Evolutionary conservation across 2,888 invertebrate species (phyloP), one percentile per base, ranked within the genome.

Genomic region (Glaucopsyche alexis): DNA sequence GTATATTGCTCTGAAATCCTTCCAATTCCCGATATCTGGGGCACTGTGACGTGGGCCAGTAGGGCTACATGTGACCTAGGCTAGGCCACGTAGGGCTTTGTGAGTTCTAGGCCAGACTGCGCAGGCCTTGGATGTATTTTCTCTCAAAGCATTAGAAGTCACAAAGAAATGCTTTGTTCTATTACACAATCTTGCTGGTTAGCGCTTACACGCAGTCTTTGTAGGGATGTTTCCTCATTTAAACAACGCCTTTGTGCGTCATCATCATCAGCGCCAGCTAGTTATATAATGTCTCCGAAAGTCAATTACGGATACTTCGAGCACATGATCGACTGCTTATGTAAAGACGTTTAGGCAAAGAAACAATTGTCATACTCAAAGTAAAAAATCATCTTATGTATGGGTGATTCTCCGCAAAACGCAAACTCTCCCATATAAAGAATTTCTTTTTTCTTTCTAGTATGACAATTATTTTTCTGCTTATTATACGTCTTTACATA

Each of bases 141-240:
- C 29, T 8, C 67, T 67, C 67, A 47, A 69, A 69, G 69, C 47
- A 69, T 19, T 49, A 69, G 45, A 47, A 67, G 69, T 47, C 69
- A 49, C 69, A 69, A 29, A 69, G 69, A 69, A 69, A 67, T 13
- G 69, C 69, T 69, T 69, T 69, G 69, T 69, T 29, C 47, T 69
- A 47, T 67, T 67, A 67, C 45, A 19, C 47, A 14, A 69, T 16
- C 47, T 19, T 13, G 29, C 69, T 69, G 16, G n/a, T 40, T 45
- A 16, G 19, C 67, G n/a, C 67, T 29, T 11, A 47, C 60, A 13
- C 55, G 55, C 60, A 16, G 38, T 60, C 60, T 60, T 29, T 60
- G 60, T 60, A 38, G 47, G 47, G 9, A 38, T 38, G 60, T 60
- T 29, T 60, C 60, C 60, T 60, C 60, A 60, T 60, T 60, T 29